phyloP scores from a whole-genome alignment of 2,888 invertebrate genomes.

The Amorpha juglandis region DNA sequence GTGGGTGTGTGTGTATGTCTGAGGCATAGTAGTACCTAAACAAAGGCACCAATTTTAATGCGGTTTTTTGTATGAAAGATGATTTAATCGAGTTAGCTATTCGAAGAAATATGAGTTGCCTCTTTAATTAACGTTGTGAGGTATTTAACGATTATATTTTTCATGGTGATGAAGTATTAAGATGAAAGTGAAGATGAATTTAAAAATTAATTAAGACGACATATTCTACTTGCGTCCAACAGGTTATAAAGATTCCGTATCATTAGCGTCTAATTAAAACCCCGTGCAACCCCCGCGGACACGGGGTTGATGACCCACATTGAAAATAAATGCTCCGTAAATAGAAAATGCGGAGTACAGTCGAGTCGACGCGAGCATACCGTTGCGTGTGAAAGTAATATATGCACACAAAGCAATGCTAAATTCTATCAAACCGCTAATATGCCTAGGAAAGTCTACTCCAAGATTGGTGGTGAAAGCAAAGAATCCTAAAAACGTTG shows the following conservation, averaged over 20 bases:
- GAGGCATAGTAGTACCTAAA: too few relatives aligned
- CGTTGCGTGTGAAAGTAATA: constrained; percentile 18
- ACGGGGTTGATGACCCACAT: constrained; percentile 24
- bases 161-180: too few relatives aligned
- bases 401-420: constrained; percentile 16
- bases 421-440: constrained; percentile 9
- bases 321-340: constrained; percentile 24
- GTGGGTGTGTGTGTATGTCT: too few relatives aligned
- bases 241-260: not conserved
- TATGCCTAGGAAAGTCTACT: constrained; percentile 8
- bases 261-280: constrained; percentile 12
- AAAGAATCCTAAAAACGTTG: not conserved
- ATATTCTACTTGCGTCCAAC: not conserved
- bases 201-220: too few relatives aligned
- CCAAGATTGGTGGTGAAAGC: constrained; percentile 2
- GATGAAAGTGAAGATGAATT: too few relatives aligned
- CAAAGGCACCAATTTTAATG: too few relatives aligned
- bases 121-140: too few relatives aligned
- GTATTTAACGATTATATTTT: too few relatives aligned
- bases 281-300: constrained; percentile 12
- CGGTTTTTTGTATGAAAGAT: too few relatives aligned
- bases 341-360: constrained; percentile 17
- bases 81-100: too few relatives aligned
- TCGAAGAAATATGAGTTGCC: too few relatives aligned
- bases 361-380: constrained; percentile 16